A percentile compares a stretch with the other conserved stretches of the same genome.
These are phyloP conservation scores for Hozukius guyotensis DNA, from an alignment of 2,797 vertebrate species.

Conservation along the genomic window DNA sequence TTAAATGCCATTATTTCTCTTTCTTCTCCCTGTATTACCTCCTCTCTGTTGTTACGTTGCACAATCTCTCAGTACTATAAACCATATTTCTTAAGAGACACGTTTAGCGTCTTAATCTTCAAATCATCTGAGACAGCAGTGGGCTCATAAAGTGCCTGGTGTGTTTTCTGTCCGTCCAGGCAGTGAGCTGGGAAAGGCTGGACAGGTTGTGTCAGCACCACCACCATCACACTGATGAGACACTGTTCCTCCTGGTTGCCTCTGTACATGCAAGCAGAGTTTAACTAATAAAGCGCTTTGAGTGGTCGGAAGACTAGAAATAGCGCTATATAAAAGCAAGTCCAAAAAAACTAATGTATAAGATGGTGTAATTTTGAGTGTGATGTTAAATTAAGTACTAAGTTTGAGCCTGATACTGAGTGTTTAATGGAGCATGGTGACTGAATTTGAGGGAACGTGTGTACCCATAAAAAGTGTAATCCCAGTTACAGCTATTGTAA, in stretches of 20 bases:
- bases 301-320: too few species aligned
- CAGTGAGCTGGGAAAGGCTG: background rate
- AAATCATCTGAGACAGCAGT: background rate
- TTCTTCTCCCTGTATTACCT: background rate
- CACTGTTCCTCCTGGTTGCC: background rate
- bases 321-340: too few species aligned
- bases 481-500: background rate
- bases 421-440: background rate
- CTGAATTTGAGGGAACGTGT: background rate
- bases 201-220: background rate
- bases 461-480: background rate
- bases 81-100: background rate
- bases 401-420: background rate
- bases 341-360: background rate
- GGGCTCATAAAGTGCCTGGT: background rate
- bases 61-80: background rate
- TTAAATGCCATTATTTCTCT: background rate
- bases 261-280: background rate
- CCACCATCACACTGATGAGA: background rate
- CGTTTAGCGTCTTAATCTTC: background rate
- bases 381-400: background rate
- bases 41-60: background rate
- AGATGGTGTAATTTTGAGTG: background rate
- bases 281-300: background rate
- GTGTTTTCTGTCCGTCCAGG: background rate